Conservation (phyloP, 2,113 vertebrate genomes). For the Tonatia bakeri region DNA sequence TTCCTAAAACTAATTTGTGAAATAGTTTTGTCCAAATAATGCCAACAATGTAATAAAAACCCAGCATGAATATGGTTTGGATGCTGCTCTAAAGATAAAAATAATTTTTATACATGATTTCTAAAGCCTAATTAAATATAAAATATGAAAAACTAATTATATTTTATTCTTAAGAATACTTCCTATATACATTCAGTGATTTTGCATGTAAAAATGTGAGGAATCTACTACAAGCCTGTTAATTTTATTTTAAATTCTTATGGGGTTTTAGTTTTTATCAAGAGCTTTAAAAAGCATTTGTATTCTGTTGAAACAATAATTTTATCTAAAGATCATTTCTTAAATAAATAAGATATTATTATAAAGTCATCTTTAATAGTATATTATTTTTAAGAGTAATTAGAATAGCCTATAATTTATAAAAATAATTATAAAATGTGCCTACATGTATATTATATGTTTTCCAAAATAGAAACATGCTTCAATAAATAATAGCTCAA, state of each 20-base stretch:
- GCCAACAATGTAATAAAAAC: slow-evolving; percentile 5
- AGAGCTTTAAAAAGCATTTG: slow-evolving; percentile 20
- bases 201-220: background rate
- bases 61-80: background rate
- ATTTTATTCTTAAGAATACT: background rate
- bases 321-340: background rate
- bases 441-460: background rate
- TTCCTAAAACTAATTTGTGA: slow-evolving; percentile 6
- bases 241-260: background rate
- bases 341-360: background rate
- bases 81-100: slow-evolving; percentile 13
- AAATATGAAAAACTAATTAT: slow-evolving; percentile 24
- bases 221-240: background rate
- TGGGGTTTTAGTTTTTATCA: background rate
- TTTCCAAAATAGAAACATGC: background rate
- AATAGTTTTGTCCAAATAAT: background rate
- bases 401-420: background rate
- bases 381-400: background rate
- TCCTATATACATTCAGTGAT: background rate
- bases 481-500: slow-evolving; percentile 1
- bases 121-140: slow-evolving; percentile 28
- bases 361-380: background rate
- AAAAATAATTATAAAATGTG: background rate
- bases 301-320: background rate
- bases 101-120: slow-evolving; percentile 21